These are phyloP conservation scores for Periparus ater DNA, from an alignment of 2,797 vertebrate species.

Conservation along the genomic window DNA sequence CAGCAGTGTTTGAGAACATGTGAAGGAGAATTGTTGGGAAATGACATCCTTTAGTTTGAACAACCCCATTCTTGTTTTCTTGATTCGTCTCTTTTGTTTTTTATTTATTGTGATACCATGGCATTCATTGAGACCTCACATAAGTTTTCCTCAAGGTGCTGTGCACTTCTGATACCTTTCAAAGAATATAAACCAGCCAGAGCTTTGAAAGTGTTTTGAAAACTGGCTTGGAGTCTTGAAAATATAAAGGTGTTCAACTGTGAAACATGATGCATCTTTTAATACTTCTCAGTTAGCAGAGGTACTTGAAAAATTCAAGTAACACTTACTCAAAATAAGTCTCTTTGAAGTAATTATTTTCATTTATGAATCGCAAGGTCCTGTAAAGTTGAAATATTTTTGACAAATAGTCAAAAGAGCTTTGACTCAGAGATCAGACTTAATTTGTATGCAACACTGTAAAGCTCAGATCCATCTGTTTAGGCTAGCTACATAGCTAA, in stretches of 20 bases:
- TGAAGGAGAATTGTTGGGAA: background rate
- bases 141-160: background rate
- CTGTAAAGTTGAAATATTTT: background rate
- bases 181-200: background rate
- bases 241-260: background rate
- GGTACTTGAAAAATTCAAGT: background rate
- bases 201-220: background rate
- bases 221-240: background rate
- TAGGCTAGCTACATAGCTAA: background rate
- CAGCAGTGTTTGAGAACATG: fast-evolving
- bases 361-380: background rate
- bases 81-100: background rate
- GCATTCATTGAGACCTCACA: background rate
- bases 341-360: background rate
- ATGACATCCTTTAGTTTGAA: background rate
- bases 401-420: background rate
- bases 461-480: background rate
- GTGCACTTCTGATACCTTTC: background rate
- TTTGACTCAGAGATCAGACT: background rate
- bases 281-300: background rate
- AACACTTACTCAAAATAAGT: background rate
- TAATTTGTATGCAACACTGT: background rate
- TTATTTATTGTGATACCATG: background rate
- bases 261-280: background rate
- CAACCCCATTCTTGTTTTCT: background rate